Evolutionary conservation across 2,113 vertebrate species (phyloP).

Genomic region (Phalacrocorax pelagicus): DNA sequence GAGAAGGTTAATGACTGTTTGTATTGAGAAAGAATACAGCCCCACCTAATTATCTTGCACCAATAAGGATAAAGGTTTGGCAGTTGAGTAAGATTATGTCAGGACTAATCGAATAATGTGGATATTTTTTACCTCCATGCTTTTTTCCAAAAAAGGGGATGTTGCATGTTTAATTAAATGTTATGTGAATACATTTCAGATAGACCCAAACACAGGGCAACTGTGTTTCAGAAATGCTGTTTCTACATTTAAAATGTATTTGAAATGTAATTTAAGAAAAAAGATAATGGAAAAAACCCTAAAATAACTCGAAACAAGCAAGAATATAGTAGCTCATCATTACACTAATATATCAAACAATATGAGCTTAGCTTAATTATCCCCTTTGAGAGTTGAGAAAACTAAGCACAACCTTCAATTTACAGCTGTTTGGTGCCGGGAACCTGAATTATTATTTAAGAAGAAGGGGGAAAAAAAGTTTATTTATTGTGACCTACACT

Average conservation of each 20-base stretch:
- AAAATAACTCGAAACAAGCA: constrained; percentile 80
- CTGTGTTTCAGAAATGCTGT: constrained; percentile 68
- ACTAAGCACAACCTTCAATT: constrained; percentile 87
- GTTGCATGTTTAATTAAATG: constrained; percentile 78
- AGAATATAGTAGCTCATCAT: constrained; percentile 83
- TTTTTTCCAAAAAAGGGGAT: constrained; percentile 42
- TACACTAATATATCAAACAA: constrained; percentile 90
- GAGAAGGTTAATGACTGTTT: constrained; percentile 50
- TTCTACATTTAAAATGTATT: constrained; percentile 76
- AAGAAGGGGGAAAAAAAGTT: constrained; percentile 73
- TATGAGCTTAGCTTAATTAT: constrained; percentile 89
- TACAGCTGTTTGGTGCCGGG: constrained; percentile 84
- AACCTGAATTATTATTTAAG: constrained; percentile 85
- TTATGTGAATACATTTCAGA: constrained; percentile 79
- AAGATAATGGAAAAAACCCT: constrained; percentile 70
- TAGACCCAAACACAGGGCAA: constrained; percentile 76
- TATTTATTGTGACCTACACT: constrained; percentile 87
- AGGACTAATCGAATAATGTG: constrained; percentile 56
- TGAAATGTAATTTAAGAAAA: constrained; percentile 77
- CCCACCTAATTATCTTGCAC: constrained; percentile 44
- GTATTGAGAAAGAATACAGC: background rate
- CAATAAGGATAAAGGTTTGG: constrained; percentile 61
- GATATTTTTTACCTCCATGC: constrained; percentile 56
- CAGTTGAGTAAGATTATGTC: constrained; percentile 60
- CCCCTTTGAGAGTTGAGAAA: constrained; percentile 86